These are phyloP conservation scores for Crotalus tigris DNA, from an alignment of 2,113 vertebrate genomes.

Conservation along the genomic window DNA sequence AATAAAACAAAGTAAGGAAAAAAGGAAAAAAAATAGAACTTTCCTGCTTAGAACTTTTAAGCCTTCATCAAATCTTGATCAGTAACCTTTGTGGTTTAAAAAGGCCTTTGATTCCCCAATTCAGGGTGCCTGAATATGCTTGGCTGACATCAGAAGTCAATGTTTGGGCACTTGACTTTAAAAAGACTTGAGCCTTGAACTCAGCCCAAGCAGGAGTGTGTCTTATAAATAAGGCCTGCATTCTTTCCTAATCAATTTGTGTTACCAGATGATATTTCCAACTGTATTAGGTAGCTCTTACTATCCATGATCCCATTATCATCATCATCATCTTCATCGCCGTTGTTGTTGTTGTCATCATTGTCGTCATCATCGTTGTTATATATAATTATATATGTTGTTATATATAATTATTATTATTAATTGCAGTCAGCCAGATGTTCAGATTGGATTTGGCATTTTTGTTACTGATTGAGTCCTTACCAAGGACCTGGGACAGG, in stretches of 20 bases:
- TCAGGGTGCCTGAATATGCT: neutral
- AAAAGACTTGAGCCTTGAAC: neutral
- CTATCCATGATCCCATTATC: neutral
- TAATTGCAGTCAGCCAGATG: too few relatives aligned
- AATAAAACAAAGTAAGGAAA: neutral
- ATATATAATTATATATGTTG: too few relatives aligned
- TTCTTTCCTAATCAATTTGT: neutral
- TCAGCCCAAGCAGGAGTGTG: neutral
- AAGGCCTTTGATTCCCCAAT: neutral
- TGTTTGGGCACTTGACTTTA: neutral
- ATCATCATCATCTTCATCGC: too few relatives aligned
- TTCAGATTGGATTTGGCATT: too few relatives aligned
- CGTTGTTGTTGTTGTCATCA: too few relatives aligned
- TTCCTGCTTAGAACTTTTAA: neutral
- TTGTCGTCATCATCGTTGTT: too few relatives aligned
- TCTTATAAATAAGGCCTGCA: neutral
- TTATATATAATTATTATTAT: too few relatives aligned
- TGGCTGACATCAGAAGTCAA: neutral
- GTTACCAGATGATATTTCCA: neutral
- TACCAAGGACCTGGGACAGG: too few relatives aligned
- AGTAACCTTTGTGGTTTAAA: neutral
- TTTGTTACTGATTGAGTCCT: too few relatives aligned
- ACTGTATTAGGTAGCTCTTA: neutral
- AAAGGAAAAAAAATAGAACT: neutral
- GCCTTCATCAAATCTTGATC: neutral